Base-by-base conservation (phyloP, 2,113 vertebrate genomes). In the Dipodomys stephensi region DNA sequence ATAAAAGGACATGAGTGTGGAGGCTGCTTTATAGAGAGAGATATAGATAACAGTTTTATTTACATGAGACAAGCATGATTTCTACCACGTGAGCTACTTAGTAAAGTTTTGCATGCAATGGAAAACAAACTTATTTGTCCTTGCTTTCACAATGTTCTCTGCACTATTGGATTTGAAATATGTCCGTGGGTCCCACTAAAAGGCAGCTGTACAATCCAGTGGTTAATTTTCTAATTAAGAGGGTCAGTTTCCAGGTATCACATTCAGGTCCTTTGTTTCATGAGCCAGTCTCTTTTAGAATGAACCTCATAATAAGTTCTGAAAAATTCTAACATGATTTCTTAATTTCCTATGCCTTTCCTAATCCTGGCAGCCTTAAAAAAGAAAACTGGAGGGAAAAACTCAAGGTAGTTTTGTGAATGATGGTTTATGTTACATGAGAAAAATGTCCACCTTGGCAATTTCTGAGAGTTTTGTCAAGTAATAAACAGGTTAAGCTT, bases 401-500 rank as follows among this genome's bases (percentile, higher is more conserved):
- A 15, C 83, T 67, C 62, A 84, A 79, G 18, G 18, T 76, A 88
- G 19, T 27, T 81, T 73, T 62, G 25, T 15, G 65, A 49, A 68
- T 44, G 7, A 4, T 60, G 16, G 1, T 5, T 71, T 67, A 67
- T 22, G 20, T 28, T 64, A 88, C 5, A 62, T 57, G 53, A 65
- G 30, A 92, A 90, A 92, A 80, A 67, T n/a, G 16, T 53, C 4
- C 46, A 76, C n/a, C 13, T 80, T 91, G 15, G 2, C 49, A 94
- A 44, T 12, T 32, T 30, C 28, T 16, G 46, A 28, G n/a, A 77
- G 35, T 67, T 92, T 87, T 87, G 78, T 32, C 53, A 65, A 62
- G 32, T 62, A 28, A 64, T 32, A 83, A 81, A 87, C 6, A 84
- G 28, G 28, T 46, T 68, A 35, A 90, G 91, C 90, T 93, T 84